Evolutionary conservation across 2,797 vertebrate genomes (phyloP), one percentile per base, ranked within the genome.

Genomic region (Lates japonicus): DNA sequence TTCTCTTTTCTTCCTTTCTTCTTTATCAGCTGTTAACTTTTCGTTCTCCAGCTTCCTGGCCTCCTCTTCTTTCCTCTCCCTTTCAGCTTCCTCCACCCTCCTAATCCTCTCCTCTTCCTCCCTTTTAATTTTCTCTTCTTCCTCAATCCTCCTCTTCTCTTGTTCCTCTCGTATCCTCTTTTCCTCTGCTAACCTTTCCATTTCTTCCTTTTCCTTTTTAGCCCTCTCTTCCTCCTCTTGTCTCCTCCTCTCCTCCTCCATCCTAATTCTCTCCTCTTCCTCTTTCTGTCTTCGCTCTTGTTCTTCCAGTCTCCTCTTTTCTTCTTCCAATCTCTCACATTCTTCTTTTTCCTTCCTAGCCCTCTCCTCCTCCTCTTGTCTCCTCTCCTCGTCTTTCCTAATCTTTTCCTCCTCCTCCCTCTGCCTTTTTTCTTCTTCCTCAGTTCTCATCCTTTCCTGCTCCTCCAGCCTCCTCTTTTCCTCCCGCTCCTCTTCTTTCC

Each of bases 151-250:
- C 52, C 5, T 55, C 49, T 31, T 55, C 41, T 61, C n/a, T 25
- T 61, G 20, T 17, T 68, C 48, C 22, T 60, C 59, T n/a, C 12
- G 20, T 61, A 11, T 25, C 12, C 29, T 65, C n/a, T 65, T 37
- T 29, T 58, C 7, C 16, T 61, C 44, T 39, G 2, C 20, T 29
- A 41, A 22, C 20, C 59, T 61, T 5, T 44, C 29, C 12, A 20
- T 12, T 19, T 65, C 31, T 31, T 63, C 70, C 39, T 49, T 46
- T 48, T 82, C 70, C 54, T 22, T 84, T 52, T 35, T 14, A 16
- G 12, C 29, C 1, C 17, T n/a, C 46, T 70, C 74, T 8, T 67
- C 62, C 35, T 70, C 66, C 19, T 59, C 19, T 19, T 41, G 10
- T 10, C 10, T 19, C 22, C 44, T 42, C 49, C 7, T 59, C 37